phyloP scores from a whole-genome alignment of 2,113 vertebrate genomes.

The Cyanocitta stelleri region DNA sequence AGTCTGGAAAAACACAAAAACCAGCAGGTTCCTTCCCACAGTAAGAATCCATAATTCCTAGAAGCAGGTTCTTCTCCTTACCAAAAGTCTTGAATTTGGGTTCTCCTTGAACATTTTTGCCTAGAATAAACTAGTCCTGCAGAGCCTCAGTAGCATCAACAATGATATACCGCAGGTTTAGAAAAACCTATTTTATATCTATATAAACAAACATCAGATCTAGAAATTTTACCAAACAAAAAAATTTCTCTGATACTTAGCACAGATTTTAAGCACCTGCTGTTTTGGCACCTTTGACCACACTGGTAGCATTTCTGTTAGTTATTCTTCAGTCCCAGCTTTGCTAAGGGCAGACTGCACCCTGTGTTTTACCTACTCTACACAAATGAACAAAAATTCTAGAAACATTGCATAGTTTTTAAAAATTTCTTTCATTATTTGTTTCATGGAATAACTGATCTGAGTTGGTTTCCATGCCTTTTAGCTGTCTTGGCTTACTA shows the following conservation, averaged over 20 bases:
- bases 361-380: neutral
- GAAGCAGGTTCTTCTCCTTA: neutral
- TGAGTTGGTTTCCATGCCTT: neutral
- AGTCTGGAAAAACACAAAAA: neutral
- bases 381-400: neutral
- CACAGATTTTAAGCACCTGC: neutral
- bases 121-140: neutral
- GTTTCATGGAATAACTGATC: neutral
- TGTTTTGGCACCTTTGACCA: neutral
- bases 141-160: neutral
- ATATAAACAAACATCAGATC: neutral
- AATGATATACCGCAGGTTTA: neutral
- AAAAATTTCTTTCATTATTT: neutral
- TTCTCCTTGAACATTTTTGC: neutral
- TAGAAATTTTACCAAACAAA: neutral
- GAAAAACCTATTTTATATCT: neutral
- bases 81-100: neutral
- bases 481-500: neutral
- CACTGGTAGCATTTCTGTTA: neutral
- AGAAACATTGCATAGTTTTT: accelerated
- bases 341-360: neutral
- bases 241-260: neutral
- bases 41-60: neutral
- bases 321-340: neutral
- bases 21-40: neutral